Evolutionary conservation across 1,140 invertebrate species (phyloP).

Genomic region (Choristoneura fumiferana): DNA sequence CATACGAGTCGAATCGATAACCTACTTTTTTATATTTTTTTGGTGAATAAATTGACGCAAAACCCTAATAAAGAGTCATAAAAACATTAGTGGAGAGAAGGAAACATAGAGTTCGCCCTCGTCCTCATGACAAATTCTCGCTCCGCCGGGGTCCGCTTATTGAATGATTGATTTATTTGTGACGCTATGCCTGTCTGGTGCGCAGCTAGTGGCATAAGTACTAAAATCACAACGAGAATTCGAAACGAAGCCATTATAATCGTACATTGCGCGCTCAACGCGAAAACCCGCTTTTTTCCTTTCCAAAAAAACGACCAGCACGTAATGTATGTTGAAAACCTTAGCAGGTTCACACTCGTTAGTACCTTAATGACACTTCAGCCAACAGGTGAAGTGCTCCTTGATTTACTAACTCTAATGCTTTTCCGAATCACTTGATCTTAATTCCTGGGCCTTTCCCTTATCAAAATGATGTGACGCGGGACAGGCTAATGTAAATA

Average conservation of each 20-base stretch:
- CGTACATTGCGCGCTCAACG: not conserved
- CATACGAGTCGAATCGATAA: no score
- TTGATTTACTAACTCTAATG: conserved; percentile 74
- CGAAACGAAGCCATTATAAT: not conserved
- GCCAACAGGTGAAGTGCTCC: conserved; percentile 63
- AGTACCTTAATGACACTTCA: conserved; percentile 13
- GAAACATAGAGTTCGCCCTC: not conserved
- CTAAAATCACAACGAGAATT: not conserved
- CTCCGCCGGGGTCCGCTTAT: conserved; percentile 46
- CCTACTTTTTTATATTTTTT: no score
- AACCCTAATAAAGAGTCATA: no score
- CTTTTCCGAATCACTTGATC: conserved; percentile 60
- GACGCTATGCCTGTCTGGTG: conserved; percentile 23
- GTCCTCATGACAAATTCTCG: conserved; percentile 58
- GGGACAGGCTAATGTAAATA: conserved; percentile 24
- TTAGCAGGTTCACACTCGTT: conserved; percentile 23
- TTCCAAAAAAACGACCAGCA: not conserved
- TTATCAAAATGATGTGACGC: conserved; percentile 67
- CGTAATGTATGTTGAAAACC: not conserved
- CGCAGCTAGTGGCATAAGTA: not conserved
- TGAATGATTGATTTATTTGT: conserved; percentile 71
- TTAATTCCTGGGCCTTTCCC: conserved; percentile 62
- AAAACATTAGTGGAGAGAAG: no score
- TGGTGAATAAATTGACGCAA: no score
- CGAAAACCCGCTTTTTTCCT: no score